phyloP scores from a whole-genome alignment of 2,797 vertebrate species.

The Pangasius mekongensis region DNA sequence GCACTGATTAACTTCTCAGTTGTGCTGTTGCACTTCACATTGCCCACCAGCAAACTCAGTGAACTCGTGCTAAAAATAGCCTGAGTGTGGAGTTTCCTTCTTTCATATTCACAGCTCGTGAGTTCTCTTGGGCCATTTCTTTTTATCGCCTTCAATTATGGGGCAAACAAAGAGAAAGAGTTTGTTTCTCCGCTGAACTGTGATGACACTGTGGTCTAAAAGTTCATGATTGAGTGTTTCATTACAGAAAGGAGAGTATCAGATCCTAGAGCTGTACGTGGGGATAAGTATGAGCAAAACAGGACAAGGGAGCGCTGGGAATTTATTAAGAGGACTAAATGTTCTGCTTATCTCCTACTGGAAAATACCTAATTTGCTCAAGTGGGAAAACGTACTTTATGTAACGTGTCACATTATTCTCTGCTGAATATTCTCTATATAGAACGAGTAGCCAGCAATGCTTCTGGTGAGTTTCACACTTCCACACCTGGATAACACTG shows the following conservation, averaged over 20 bases:
- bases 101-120: not conserved
- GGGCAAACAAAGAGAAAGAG: not conserved
- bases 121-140: not conserved
- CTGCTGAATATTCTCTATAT: conserved; percentile 9
- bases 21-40: not conserved
- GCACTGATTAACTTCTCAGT: not conserved
- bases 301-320: not conserved
- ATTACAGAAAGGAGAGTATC: not conserved
- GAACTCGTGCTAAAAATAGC: conserved; percentile 30
- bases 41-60: conserved; percentile 20
- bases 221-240: not conserved
- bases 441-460: not conserved
- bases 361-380: conserved; percentile 15
- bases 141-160: conserved; percentile 14
- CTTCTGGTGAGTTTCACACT: not conserved
- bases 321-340: conserved; percentile 12
- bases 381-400: not conserved
- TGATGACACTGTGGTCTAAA: not conserved
- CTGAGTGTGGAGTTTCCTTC: conserved; percentile 22
- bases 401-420: conserved; percentile 19
- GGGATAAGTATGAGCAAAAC: not conserved
- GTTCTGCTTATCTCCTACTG: not conserved
- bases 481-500: not conserved
- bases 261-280: not conserved
- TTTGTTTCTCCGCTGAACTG: not conserved